Evolutionary conservation across 2,888 invertebrate species (phyloP).

Genomic region (Machimus rusticus): DNA sequence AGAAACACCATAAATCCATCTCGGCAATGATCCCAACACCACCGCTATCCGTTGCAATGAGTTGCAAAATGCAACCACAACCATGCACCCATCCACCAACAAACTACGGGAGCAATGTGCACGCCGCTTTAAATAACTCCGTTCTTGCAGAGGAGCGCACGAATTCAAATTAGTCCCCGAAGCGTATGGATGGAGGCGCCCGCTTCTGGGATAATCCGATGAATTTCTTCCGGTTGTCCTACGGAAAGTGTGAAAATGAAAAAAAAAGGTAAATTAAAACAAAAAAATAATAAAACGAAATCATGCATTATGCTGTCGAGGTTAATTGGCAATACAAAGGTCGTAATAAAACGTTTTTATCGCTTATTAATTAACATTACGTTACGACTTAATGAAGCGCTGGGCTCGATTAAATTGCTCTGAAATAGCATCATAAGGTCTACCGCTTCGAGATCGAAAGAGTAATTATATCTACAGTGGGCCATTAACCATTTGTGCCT

Average conservation of each 20-base stretch:
- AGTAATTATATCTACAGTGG: neutral
- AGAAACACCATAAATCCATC: neutral
- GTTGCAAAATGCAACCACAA: neutral
- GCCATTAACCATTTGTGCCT: neutral
- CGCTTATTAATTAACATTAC: neutral
- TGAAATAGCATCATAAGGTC: neutral
- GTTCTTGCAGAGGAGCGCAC: neutral
- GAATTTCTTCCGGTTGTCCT: neutral
- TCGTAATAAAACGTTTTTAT: neutral
- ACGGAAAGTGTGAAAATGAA: neutral
- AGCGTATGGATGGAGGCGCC: neutral
- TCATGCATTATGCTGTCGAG: neutral
- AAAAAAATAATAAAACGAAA: neutral
- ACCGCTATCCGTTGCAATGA: neutral
- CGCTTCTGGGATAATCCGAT: neutral
- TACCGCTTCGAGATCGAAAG: neutral
- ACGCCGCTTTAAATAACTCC: neutral
- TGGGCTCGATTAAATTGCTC: neutral
- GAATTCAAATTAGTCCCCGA: neutral
- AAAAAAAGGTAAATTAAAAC: neutral
- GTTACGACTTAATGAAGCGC: neutral
- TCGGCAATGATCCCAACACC: neutral
- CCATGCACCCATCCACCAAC: neutral
- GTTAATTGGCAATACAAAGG: neutral
- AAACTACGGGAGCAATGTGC: neutral